Conservation (phyloP, 2,797 vertebrate species). For the Capromys pilorides region DNA sequence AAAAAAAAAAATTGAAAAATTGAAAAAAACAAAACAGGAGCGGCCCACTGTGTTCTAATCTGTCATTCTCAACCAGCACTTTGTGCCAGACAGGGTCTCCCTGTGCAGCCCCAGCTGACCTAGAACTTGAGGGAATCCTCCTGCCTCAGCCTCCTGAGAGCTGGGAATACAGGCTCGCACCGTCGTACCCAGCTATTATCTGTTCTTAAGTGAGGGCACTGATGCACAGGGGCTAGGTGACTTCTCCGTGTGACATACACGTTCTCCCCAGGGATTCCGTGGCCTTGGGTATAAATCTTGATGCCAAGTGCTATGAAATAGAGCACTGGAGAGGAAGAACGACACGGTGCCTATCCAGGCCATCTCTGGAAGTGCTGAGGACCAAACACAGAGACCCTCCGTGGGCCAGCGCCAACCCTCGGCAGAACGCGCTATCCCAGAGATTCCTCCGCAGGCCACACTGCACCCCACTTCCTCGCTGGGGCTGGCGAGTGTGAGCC, state of each 20-base stretch:
- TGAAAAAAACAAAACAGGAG: not conserved
- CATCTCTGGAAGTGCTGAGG: not conserved
- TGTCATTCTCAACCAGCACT: not conserved
- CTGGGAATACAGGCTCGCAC: not conserved
- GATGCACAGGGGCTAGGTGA: not conserved
- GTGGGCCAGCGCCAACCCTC: accelerated
- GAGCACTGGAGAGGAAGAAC: not conserved
- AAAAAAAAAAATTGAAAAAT: too few species aligned
- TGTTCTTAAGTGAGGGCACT: not conserved
- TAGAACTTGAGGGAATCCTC: not conserved
- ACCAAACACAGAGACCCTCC: too few species aligned
- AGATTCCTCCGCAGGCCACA: not conserved
- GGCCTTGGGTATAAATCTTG: not conserved
- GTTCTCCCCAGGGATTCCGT: not conserved
- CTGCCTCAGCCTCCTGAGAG: not conserved
- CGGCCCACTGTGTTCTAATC: not conserved
- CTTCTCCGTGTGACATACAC: not conserved
- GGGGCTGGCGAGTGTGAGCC: too few species aligned
- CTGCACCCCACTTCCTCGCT: accelerated
- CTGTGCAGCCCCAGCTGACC: not conserved
- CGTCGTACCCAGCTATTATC: not conserved
- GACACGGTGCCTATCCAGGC: not conserved
- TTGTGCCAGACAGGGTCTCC: not conserved
- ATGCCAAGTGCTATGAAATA: not conserved
- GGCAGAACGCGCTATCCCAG: too few species aligned